Conservation (phyloP, 1,140 invertebrate species). For the Drosophila sucinea region DNA sequence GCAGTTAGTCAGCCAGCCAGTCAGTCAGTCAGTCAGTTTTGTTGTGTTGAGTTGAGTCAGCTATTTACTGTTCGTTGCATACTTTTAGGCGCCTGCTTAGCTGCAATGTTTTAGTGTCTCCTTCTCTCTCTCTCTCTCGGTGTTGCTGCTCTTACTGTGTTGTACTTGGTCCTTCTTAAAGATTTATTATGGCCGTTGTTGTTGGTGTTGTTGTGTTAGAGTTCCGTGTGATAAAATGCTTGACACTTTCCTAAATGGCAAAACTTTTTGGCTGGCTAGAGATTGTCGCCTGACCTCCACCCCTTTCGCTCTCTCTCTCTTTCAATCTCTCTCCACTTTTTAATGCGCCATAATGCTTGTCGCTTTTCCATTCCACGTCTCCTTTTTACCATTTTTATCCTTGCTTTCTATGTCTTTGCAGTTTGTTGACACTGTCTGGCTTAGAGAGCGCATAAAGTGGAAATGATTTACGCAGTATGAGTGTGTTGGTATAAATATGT, state of each 20-base stretch:
- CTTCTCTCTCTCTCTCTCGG: neutral
- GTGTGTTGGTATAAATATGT: conserved; percentile 5
- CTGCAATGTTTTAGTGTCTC: conserved; percentile 50
- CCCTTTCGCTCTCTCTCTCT: conserved; percentile 7
- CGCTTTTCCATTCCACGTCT: conserved; percentile 7
- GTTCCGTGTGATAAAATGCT: conserved; percentile 75
- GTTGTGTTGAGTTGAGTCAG: conserved; percentile 27
- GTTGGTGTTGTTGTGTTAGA: conserved; percentile 43
- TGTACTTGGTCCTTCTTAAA: conserved; percentile 42
- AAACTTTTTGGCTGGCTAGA: conserved; percentile 78
- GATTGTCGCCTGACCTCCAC: conserved; percentile 41
- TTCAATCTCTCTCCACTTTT: conserved; percentile 52
- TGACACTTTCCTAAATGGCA: conserved; percentile 79
- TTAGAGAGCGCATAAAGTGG: conserved; percentile 77
- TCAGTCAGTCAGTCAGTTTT: neutral
- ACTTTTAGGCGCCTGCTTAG: conserved; percentile 68
- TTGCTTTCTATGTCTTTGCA: conserved; percentile 50
- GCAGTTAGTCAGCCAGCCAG: conserved; percentile 35
- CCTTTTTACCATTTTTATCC: conserved; percentile 10
- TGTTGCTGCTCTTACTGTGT: neutral
- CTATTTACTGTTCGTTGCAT: conserved; percentile 64
- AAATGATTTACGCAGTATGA: conserved; percentile 77
- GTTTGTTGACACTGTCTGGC: conserved; percentile 79
- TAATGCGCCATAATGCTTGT: conserved; percentile 69
- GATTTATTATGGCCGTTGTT: conserved; percentile 66